Evolutionary conservation across 1,140 invertebrate genomes (phyloP).

Genomic region (Aethina tumida): DNA sequence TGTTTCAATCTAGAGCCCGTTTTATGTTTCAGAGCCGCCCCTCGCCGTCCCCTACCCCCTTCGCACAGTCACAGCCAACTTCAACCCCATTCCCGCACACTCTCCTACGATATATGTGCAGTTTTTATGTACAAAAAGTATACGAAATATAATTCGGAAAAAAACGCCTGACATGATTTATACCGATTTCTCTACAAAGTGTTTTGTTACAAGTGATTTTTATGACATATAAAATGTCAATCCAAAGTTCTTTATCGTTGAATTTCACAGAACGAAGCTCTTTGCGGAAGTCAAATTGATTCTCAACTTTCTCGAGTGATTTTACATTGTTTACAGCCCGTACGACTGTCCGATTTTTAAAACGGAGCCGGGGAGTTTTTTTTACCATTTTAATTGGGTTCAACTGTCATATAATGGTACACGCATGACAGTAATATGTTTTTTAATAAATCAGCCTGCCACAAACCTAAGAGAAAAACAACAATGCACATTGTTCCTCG

Average conservation of each 20-base stretch:
- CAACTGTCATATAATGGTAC: background rate
- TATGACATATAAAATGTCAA: slow-evolving; percentile 31
- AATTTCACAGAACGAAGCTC: slow-evolving; percentile 14
- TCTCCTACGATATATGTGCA: slow-evolving; percentile 9
- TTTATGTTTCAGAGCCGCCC: slow-evolving; percentile 32
- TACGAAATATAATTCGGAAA: slow-evolving; percentile 18
- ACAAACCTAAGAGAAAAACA: background rate
- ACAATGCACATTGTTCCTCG: background rate
- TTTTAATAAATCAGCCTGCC: slow-evolving; percentile 1
- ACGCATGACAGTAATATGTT: background rate
- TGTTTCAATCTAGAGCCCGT: slow-evolving; percentile 38
- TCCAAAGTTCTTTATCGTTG: slow-evolving; percentile 24
- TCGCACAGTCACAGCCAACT: background rate
- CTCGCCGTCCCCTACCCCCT: slow-evolving; percentile 3
- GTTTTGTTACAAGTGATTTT: slow-evolving; percentile 30
- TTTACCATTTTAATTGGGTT: slow-evolving; percentile 1
- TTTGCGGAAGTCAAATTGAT: background rate
- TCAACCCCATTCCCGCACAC: slow-evolving; percentile 1
- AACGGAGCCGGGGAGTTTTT: background rate
- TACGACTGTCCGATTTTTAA: too few species aligned
- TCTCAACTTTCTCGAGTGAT: slow-evolving; percentile 2
- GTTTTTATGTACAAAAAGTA: slow-evolving; percentile 10
- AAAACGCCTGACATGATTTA: slow-evolving; percentile 25
- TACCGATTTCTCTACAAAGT: slow-evolving; percentile 24
- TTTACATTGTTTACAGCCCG: slow-evolving; percentile 10